Conservation (phyloP, 2,888 invertebrate species). For the Morinoia aosen region DNA sequence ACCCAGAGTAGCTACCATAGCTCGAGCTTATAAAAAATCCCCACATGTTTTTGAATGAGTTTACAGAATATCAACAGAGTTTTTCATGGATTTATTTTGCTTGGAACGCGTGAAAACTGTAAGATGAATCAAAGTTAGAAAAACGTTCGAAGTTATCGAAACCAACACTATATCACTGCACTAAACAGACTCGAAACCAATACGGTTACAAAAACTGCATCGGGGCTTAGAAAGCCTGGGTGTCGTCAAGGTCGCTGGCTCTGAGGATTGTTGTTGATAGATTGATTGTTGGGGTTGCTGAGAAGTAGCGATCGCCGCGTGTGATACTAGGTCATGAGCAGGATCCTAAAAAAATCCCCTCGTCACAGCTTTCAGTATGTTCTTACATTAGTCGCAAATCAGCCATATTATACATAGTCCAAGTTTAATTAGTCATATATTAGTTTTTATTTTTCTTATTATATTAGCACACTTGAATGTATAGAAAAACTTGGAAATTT, state of each 20-base stretch:
- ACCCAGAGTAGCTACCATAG: neutral
- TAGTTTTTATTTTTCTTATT: too few relatives aligned
- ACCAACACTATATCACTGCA: neutral
- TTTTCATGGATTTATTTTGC: neutral
- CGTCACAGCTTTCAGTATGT: too few relatives aligned
- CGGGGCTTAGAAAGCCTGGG: neutral
- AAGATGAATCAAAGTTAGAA: neutral
- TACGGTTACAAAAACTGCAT: neutral
- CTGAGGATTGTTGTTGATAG: neutral
- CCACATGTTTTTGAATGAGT: neutral
- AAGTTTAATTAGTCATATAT: too few relatives aligned
- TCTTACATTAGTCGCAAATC: too few relatives aligned
- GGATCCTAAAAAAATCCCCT: too few relatives aligned
- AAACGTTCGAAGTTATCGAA: neutral
- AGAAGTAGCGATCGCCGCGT: too few relatives aligned
- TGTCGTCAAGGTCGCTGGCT: neutral
- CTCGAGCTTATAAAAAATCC: neutral
- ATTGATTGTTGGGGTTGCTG: too few relatives aligned
- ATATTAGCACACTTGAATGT: too few relatives aligned
- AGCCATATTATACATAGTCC: too few relatives aligned
- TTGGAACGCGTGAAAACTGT: neutral
- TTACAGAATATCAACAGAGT: neutral
- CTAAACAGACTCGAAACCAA: neutral
- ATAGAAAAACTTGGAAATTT: too few relatives aligned
- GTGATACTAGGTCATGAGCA: too few relatives aligned